Conservation (phyloP, 2,113 vertebrate species). For the Puffinus mauretanicus region DNA sequence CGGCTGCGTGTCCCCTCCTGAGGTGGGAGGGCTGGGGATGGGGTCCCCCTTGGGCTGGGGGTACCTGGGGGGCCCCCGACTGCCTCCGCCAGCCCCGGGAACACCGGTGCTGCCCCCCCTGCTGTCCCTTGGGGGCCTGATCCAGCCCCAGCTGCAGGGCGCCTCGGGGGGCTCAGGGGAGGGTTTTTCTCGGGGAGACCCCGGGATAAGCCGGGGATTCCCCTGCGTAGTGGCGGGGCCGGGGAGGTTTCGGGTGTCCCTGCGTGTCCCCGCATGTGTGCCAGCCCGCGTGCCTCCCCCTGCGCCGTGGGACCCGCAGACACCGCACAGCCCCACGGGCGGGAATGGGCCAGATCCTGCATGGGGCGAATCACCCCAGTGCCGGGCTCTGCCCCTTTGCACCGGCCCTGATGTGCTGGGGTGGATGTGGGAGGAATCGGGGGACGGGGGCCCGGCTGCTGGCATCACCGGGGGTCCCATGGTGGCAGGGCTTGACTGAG, state of each 20-base stretch:
- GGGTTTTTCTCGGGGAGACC: neutral
- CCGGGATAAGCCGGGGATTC: neutral
- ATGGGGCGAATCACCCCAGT: neutral
- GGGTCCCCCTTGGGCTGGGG: neutral
- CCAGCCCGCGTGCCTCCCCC: accelerated
- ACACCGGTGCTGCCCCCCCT: neutral
- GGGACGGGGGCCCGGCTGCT: accelerated
- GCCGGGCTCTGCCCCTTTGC: neutral
- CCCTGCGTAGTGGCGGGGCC: neutral
- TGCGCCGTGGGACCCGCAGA: neutral
- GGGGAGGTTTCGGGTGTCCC: neutral
- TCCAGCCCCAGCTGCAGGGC: neutral
- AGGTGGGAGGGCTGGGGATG: neutral
- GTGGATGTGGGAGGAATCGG: accelerated
- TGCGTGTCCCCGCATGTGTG: neutral
- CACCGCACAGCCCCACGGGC: neutral
- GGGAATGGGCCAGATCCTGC: neutral
- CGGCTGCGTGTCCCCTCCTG: neutral
- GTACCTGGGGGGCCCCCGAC: accelerated
- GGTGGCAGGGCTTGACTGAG: neutral
- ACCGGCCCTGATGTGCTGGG: accelerated
- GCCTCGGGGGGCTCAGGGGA: neutral
- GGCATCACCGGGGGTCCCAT: neutral
- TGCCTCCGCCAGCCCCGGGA: neutral
- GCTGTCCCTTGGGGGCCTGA: accelerated